phyloP scores from a whole-genome alignment of 2,113 vertebrate genomes.

The Leucosticte australis region DNA sequence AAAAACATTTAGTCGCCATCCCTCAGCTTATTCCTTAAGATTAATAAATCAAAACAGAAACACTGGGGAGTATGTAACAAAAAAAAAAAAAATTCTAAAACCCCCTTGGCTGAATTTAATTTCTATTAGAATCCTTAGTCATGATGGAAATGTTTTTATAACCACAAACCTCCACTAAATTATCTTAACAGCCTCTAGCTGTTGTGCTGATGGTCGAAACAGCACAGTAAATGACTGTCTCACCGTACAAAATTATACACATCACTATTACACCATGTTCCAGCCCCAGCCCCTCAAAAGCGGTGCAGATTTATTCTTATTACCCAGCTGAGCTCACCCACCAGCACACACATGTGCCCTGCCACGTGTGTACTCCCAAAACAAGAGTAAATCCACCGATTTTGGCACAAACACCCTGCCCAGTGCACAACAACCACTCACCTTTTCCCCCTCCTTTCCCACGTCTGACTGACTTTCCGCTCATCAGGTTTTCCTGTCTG shows the following conservation, averaged over 20 bases:
- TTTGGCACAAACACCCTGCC: not conserved
- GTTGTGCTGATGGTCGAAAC: constrained; percentile 10
- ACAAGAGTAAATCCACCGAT: not conserved
- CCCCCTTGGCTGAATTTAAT: not conserved
- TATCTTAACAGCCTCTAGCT: constrained; percentile 43
- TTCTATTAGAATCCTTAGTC: constrained; percentile 46
- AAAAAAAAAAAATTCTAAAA: not conserved
- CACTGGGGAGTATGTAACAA: not conserved
- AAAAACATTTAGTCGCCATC: not conserved
- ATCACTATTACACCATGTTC: not conserved
- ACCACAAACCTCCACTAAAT: constrained; percentile 44
- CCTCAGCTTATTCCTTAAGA: not conserved
- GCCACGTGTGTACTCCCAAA: not conserved
- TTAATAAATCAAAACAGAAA: constrained; percentile 47
- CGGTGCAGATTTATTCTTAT: not conserved
- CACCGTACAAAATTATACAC: not conserved
- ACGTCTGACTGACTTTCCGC: not conserved
- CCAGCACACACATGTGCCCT: not conserved
- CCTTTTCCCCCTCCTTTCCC: constrained; percentile 13
- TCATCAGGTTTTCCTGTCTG: constrained; percentile 25
- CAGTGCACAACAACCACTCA: not conserved
- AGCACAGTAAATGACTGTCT: constrained; percentile 4
- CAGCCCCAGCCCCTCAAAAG: not conserved
- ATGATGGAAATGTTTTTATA: constrained; percentile 61
- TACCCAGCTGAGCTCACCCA: not conserved